Evolutionary conservation across 30 jellyfish, hydroid and myxozoan genomes (phyloP), one percentile per base, ranked within the genome.

Genomic region (Chrysaora quinquecirrha): DNA sequence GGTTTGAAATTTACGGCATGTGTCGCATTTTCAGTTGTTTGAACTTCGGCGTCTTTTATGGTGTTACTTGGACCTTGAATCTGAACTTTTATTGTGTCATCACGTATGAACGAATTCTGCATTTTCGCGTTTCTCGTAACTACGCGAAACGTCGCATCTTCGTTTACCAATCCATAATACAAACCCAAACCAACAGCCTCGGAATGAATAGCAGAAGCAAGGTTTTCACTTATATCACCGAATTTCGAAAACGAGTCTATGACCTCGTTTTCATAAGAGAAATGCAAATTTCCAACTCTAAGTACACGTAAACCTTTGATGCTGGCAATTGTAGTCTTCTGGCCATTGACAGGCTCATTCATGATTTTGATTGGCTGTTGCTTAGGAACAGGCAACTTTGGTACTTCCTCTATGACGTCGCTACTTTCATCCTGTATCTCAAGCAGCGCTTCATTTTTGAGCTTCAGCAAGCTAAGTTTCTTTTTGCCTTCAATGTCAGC

Each of bases 401-500:
- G 92, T 9, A 82, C 70, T n/a, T 82, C 92, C 48, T 82, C 92
- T 27, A 82, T 82, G 4, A 85, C 71, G 28, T 71, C 25, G 27
- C 2, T 68, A 1, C 35, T 12, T 1, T 82, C 85, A 29, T 70
- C 92, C 6, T 66, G 34, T 30, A 46, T 11, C 25, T 82, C 80
- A n/a, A 68, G 60, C 43, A 76, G 25, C 1, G 48, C 56, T 27
- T 69, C 80, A 75, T 70, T 68, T 38, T 48, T 82, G 19, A 82
- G 52, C 27, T 82, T 82, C 33, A 82, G 63, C 64, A 82, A 31
- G 54, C 92, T 70, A 1, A 82, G 73, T 32, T 70, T 82, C 92
- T 82, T 82, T 27, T 50, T 82, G 3, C 92, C 92, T n/a, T 82
- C 92, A 18, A 82, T 82, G 60, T 82, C 92, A 2, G 92, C 85